A percentile compares a stretch with the other conserved stretches of the same genome.
Evolutionary conservation across 2,113 vertebrate genomes (phyloP).

Genomic region (Casuarius casuarius): DNA sequence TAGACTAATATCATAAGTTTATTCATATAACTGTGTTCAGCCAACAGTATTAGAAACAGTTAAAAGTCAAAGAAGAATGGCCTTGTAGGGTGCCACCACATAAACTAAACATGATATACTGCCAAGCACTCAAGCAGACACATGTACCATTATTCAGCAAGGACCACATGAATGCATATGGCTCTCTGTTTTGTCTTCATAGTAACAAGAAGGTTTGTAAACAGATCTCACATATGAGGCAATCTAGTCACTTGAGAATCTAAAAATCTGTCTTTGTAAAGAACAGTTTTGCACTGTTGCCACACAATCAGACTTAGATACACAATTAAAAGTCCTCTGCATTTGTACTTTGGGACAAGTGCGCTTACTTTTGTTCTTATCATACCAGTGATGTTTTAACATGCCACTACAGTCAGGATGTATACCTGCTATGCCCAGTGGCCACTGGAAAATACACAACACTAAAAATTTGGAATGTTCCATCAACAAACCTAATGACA

Average conservation of each 20-base stretch:
- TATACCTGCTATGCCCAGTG: background rate
- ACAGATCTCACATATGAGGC: conserved; percentile 66
- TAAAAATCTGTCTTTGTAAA: conserved; percentile 67
- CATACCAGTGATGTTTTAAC: background rate
- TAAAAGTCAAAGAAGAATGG: conserved; percentile 51
- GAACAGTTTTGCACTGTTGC: conserved; percentile 18
- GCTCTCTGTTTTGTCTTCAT: conserved; percentile 79
- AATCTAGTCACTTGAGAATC: conserved; percentile 73
- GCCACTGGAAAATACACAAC: background rate
- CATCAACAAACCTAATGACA: background rate
- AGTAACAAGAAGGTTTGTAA: conserved; percentile 78
- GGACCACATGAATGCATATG: conserved; percentile 70
- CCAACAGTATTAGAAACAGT: conserved; percentile 10
- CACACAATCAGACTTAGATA: conserved; percentile 34
- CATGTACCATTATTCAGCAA: conserved; percentile 71
- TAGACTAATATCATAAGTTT: background rate
- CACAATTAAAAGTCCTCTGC: conserved; percentile 34
- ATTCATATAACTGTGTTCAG: background rate
- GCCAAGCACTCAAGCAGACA: conserved; percentile 74
- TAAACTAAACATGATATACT: conserved; percentile 59
- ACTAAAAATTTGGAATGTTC: background rate
- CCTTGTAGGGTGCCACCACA: conserved; percentile 59
- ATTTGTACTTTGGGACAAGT: conserved; percentile 7
- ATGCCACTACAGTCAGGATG: background rate
- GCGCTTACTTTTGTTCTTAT: background rate